Evolutionary conservation across 2,797 vertebrate species (phyloP), one percentile per base, ranked within the genome.

Genomic region (Alca torda): DNA sequence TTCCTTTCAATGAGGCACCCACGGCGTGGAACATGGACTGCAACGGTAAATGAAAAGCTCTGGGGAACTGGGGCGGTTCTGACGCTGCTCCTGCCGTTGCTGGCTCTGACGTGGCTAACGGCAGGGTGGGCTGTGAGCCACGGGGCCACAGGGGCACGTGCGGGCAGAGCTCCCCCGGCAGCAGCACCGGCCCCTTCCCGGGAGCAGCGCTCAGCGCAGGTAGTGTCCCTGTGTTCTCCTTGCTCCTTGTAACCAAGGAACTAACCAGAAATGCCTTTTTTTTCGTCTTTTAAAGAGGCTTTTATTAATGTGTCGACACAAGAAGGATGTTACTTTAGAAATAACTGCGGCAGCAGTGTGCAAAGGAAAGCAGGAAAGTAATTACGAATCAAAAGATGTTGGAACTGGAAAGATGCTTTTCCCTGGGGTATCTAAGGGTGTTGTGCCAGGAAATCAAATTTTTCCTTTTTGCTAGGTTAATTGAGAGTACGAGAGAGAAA

Each of bases 101-200:
- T 7, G 39, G 33, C 69, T 39, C 61, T 24, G 43, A 11, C 13
- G 1, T 1, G 3, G 9, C 48, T 12, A 30, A 20, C 0, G 5
- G 43, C 50, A 43, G 31, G 3, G 8, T 18, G 50, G 16, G 45
- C 56, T 30, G 4, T 43, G 11, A 45, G 46, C 15, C 51, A 3
- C 2, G 4, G 72, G 53, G 60, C 12, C 3, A 4, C 23, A 1
- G 53, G 53, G 19, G 41, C 41, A 7, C 1, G 2, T 7, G 31
- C 1, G 2, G 7, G 20, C 67, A 21, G 61, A 54, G 78, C 41
- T 33, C 50, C 72, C 4, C 64, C 16, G 4, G 2, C 54, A 13
- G 79, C 65, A 33, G 16, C n/a, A 46, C 67, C 59, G 18, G 73
- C 16, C 30, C 24, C 24, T 60, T 15, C 78, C 61, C 33, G 6